Conservation (phyloP, 2,113 vertebrate genomes). For the Odocoileus virginianus region DNA sequence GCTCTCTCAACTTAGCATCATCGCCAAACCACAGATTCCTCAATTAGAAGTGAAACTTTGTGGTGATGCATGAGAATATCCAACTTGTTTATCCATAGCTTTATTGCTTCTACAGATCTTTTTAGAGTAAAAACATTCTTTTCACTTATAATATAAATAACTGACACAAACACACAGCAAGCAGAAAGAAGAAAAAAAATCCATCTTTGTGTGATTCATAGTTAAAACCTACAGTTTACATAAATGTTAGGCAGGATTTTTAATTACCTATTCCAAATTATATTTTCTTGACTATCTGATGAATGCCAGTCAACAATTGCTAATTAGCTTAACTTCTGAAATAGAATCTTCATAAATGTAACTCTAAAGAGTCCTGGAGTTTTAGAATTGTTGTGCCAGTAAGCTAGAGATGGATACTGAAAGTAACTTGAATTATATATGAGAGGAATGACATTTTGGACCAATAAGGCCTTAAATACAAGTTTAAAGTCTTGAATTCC, state of each 20-base stretch:
- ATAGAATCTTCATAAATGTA: not conserved
- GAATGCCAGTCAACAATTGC: not conserved
- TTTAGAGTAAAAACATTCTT: not conserved
- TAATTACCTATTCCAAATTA: constrained; percentile 1
- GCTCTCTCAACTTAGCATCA: not conserved
- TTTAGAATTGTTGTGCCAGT: not conserved
- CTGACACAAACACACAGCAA: not conserved
- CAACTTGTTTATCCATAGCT: not conserved
- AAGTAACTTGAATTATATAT: not conserved
- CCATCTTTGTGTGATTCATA: not conserved
- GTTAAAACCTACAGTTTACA: not conserved
- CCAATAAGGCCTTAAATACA: not conserved
- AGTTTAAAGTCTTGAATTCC: not conserved
- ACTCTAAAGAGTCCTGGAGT: not conserved
- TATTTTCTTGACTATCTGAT: not conserved
- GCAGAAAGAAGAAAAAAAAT: not conserved
- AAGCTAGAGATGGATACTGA: not conserved
- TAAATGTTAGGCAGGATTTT: constrained; percentile 17
- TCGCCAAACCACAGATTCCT: constrained; percentile 18
- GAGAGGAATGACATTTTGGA: not conserved
- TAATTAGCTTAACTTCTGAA: constrained; percentile 29
- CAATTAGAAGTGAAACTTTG: constrained; percentile 8
- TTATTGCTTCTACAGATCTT: not conserved
- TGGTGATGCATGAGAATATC: not conserved
- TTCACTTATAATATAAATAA: not conserved